phyloP scores from a whole-genome alignment of 64 coral and sea anemone species.

The Stylophora pistillata region DNA sequence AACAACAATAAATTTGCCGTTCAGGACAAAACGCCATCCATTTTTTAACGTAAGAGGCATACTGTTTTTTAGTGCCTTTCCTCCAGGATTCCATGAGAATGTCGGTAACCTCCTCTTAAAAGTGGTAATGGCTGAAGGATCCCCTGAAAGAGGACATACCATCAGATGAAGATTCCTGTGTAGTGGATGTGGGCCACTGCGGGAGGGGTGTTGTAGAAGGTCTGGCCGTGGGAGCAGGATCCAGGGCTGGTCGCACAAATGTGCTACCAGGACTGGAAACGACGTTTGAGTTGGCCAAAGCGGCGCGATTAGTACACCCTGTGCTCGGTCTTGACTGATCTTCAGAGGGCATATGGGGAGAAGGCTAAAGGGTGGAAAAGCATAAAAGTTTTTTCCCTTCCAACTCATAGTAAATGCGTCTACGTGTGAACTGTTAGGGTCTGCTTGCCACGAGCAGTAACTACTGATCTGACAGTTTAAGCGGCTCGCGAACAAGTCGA shows the following conservation, averaged over 20 bases:
- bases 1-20: conserved; percentile 4
- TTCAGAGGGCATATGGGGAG: conserved; percentile 50
- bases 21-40: conserved; percentile 42
- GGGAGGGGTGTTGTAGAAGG: conserved; percentile 38
- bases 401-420: too few relatives aligned
- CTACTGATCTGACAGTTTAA: too few relatives aligned
- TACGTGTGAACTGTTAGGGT: too few relatives aligned
- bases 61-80: conserved; percentile 30
- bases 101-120: conserved; percentile 50
- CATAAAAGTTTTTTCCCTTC: too few relatives aligned
- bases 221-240: conserved; percentile 23
- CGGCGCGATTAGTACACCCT: conserved; percentile 49
- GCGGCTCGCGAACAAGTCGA: too few relatives aligned
- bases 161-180: conserved; percentile 39
- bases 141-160: conserved; percentile 72
- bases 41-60: conserved; percentile 22
- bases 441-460: too few relatives aligned
- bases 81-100: conserved; percentile 41
- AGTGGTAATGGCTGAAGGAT: conserved; percentile 37
- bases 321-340: conserved; percentile 54
- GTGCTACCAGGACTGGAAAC: conserved; percentile 39
- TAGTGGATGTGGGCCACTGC: conserved; percentile 39
- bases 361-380: conserved; percentile 53
- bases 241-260: conserved; percentile 48
- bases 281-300: conserved; percentile 59